Percentiles rank a stretch among this genome's conserved stretches.
Evolutionary conservation across 2,888 invertebrate genomes (phyloP).

Genomic region (Cybosia mesomella): DNA sequence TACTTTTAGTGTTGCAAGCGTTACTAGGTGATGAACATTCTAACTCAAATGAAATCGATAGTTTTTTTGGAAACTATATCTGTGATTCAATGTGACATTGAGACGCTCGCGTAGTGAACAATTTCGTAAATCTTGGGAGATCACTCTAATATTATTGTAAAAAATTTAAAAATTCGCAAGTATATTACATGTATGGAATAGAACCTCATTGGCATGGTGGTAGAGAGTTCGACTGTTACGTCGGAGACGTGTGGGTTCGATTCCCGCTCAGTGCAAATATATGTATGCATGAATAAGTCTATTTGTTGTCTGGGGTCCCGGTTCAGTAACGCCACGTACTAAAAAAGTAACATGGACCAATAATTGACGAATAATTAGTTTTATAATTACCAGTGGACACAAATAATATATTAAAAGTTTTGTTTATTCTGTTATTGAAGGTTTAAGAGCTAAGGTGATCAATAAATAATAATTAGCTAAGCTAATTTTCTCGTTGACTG

Average conservation of each 20-base stretch:
- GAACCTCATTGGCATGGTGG: too few species aligned
- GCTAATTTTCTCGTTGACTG: too few species aligned
- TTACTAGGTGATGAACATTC: not conserved
- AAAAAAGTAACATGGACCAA: too few species aligned
- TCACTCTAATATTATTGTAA: not conserved
- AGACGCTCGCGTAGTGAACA: not conserved
- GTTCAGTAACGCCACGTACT: too few species aligned
- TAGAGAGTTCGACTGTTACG: not conserved
- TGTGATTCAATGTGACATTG: not conserved
- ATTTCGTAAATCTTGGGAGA: not conserved
- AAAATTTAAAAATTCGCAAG: not conserved
- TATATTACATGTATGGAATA: not conserved
- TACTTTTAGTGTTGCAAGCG: not conserved
- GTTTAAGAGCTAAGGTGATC: too few species aligned
- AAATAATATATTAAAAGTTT: too few species aligned
- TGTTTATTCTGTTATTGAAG: too few species aligned
- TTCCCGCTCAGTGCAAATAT: not conserved
- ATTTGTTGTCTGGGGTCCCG: too few species aligned
- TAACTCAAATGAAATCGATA: not conserved
- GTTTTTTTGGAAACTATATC: constrained; percentile 2
- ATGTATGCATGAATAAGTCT: too few species aligned
- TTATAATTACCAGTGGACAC: too few species aligned
- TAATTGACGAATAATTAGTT: too few species aligned
- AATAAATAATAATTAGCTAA: too few species aligned
- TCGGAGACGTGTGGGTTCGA: not conserved